phyloP scores from a whole-genome alignment of 2,113 vertebrate genomes.

The Hypomesus transpacificus region DNA sequence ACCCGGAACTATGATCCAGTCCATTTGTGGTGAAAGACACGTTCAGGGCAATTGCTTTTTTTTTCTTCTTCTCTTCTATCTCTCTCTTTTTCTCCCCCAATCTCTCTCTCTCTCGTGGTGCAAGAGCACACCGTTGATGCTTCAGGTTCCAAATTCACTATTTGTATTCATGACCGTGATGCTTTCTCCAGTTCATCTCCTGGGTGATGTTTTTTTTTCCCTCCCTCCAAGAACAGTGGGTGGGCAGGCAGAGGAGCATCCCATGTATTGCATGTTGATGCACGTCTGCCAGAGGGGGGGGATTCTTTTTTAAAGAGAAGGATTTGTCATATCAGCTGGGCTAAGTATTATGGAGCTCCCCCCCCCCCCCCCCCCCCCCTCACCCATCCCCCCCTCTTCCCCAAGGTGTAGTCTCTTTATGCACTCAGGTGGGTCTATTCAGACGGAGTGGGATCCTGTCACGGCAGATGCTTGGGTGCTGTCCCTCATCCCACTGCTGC shows the following conservation, averaged over 20 bases:
- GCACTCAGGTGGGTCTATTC: slow-evolving; percentile 50
- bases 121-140: slow-evolving; percentile 43
- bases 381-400: not conserved
- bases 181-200: slow-evolving; percentile 35
- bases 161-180: slow-evolving; percentile 46
- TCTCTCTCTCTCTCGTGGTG: slow-evolving; percentile 43
- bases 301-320: slow-evolving; percentile 28
- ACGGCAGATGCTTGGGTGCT: slow-evolving; percentile 28
- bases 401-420: slow-evolving; percentile 36
- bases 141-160: slow-evolving; percentile 43
- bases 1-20: slow-evolving; percentile 53
- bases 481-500: slow-evolving; percentile 23
- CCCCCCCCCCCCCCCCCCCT: not conserved
- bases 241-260: slow-evolving; percentile 11
- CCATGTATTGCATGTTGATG: slow-evolving; percentile 38
- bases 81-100: slow-evolving; percentile 31
- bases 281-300: slow-evolving; percentile 33
- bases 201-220: slow-evolving; percentile 25
- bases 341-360: slow-evolving; percentile 35
- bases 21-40: slow-evolving; percentile 61
- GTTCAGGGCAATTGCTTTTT: slow-evolving; percentile 30
- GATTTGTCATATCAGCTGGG: slow-evolving; percentile 43
- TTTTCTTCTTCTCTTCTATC: no score
- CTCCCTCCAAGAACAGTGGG: slow-evolving; percentile 10
- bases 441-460: slow-evolving; percentile 40